Percentiles rank a stretch among this genome's conserved stretches.
phyloP scores from a whole-genome alignment of 2,888 invertebrate species.

The Chloroclystis v-ata region DNA sequence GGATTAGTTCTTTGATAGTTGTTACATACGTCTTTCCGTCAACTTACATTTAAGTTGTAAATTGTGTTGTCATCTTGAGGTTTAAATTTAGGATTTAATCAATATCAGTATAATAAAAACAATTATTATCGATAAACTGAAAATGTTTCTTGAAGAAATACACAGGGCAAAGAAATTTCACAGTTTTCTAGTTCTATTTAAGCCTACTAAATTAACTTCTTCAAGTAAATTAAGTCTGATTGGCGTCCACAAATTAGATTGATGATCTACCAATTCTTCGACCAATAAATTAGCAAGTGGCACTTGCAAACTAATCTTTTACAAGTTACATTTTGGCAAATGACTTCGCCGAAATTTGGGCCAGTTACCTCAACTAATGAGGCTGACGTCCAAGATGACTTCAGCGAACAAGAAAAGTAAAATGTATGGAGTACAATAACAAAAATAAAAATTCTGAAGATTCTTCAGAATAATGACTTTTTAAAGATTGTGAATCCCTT shows the following conservation, averaged over 20 bases:
- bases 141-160: too few species aligned
- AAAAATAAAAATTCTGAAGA: too few species aligned
- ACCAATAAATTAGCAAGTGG: conserved; percentile 38
- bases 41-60: too few species aligned
- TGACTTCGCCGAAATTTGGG: conserved; percentile 66
- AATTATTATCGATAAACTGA: too few species aligned
- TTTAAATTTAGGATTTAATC: too few species aligned
- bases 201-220: conserved; percentile 4
- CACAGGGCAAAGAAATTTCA: too few species aligned
- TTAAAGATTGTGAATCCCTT: too few species aligned
- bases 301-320: conserved; percentile 45
- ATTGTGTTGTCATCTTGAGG: too few species aligned
- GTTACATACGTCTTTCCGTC: too few species aligned
- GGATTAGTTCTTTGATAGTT: too few species aligned
- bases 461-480: too few species aligned
- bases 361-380: conserved; percentile 73
- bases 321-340: conserved; percentile 53
- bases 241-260: conserved; percentile 25
- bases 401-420: conserved; percentile 53
- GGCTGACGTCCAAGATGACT: conserved; percentile 69
- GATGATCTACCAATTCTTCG: conserved; percentile 27
- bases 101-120: too few species aligned
- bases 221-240: conserved; percentile 22
- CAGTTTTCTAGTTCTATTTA: neutral
- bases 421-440: conserved; percentile 33